A percentile compares a stretch with the other conserved stretches of the same genome.
Evolutionary conservation across 2,113 vertebrate species (phyloP).

Genomic region (Callocephalon fimbriatum): DNA sequence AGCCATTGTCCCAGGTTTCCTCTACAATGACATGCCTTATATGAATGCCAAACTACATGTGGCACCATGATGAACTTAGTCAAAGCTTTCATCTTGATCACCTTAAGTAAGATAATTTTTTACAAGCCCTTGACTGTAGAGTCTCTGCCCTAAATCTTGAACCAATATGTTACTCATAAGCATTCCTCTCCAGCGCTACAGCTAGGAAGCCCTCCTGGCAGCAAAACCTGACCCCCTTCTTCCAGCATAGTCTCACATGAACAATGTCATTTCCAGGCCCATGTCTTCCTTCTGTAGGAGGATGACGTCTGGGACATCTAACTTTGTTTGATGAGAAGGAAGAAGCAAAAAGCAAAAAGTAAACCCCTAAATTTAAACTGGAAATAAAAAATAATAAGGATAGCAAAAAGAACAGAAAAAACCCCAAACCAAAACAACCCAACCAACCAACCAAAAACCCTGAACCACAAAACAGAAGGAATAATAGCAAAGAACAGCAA

Average conservation of each 20-base stretch:
- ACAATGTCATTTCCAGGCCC: neutral
- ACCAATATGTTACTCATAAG: neutral
- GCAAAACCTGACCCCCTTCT: neutral
- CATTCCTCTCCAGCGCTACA: neutral
- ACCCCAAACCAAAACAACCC: accelerated
- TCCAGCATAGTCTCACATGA: neutral
- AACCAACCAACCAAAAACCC: neutral
- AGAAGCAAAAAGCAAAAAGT: neutral
- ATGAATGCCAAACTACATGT: neutral
- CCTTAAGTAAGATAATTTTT: neutral
- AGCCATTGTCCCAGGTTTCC: neutral
- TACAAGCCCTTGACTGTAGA: neutral
- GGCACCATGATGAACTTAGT: neutral
- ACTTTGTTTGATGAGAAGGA: neutral
- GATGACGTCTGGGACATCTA: neutral
- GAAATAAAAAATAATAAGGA: neutral
- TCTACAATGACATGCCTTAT: neutral
- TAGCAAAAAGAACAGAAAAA: neutral
- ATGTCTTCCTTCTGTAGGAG: neutral
- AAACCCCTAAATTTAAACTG: neutral
- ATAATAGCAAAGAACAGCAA: neutral
- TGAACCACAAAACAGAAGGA: neutral
- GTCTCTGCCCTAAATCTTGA: neutral
- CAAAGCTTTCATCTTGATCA: neutral
- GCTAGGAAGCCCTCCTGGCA: neutral